Percentiles rank a stretch among this genome's conserved stretches.
These are phyloP conservation scores for Ptychochromis oligacanthus DNA, from an alignment of 2,113 vertebrate species.

Conservation along the genomic window DNA sequence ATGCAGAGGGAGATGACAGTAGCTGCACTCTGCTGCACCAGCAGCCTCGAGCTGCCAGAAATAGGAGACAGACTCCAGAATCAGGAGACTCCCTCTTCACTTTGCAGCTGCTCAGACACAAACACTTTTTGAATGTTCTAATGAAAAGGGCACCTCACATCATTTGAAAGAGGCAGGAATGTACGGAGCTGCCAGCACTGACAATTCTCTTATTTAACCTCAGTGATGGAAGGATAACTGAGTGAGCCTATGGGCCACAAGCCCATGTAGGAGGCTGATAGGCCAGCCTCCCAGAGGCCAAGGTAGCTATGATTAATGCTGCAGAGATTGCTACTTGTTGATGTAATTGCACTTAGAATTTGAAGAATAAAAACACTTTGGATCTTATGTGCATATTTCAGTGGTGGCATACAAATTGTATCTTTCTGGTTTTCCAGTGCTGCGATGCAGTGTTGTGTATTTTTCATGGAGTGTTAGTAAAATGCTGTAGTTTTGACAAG, in stretches of 20 bases:
- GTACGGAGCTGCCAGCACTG: background rate
- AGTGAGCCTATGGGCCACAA: background rate
- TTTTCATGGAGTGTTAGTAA: background rate
- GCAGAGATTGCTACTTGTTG: background rate
- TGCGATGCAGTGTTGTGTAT: background rate
- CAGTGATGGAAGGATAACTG: background rate
- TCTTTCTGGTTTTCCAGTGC: background rate
- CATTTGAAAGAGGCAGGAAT: background rate
- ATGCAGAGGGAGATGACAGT: conserved; percentile 33
- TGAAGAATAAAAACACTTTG: background rate
- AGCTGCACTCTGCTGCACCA: conserved; percentile 40
- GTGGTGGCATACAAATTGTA: rapidly evolving
- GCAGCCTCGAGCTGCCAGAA: conserved; percentile 29
- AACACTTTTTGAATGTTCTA: conserved; percentile 16
- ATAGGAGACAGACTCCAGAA: conserved; percentile 24
- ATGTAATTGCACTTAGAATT: background rate
- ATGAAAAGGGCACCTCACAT: background rate
- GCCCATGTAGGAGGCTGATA: background rate
- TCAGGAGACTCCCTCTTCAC: background rate
- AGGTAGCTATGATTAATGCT: background rate
- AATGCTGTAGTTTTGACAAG: background rate
- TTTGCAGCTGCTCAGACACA: conserved; percentile 26
- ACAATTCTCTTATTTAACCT: background rate
- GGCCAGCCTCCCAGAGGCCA: background rate
- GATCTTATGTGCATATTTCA: background rate